A percentile compares a stretch with the other conserved stretches of the same genome.
Evolutionary conservation across 2,888 invertebrate genomes (phyloP).

Genomic region (Galerucella nymphaeae): DNA sequence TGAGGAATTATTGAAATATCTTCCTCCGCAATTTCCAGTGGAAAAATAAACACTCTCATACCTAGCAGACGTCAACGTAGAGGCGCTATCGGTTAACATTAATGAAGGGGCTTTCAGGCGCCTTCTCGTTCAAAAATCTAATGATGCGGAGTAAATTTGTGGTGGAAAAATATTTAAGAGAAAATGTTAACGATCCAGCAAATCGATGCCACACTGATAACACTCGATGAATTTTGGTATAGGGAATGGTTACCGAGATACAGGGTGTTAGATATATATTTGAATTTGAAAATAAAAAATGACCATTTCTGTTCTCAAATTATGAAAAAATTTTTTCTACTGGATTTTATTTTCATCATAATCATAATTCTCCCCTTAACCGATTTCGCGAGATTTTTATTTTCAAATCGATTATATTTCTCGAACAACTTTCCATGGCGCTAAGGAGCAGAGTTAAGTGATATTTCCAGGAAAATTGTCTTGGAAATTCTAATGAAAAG

Average conservation of each 20-base stretch:
- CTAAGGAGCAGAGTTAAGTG: slow-evolving; percentile 5
- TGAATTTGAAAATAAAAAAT: no score
- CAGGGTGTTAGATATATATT: no score
- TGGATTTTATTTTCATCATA: no score
- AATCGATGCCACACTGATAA: no score
- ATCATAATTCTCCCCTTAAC: neutral
- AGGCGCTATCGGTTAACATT: slow-evolving; percentile 8
- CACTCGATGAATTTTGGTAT: no score
- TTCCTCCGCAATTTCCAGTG: no score
- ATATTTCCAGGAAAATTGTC: neutral
- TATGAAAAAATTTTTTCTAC: no score
- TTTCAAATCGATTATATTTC: neutral
- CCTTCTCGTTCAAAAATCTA: neutral
- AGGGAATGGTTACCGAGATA: no score
- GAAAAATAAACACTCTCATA: neutral
- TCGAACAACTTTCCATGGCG: neutral
- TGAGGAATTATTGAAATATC: no score
- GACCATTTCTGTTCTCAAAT: no score
- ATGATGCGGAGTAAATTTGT: neutral
- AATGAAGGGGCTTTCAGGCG: neutral
- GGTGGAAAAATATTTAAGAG: neutral
- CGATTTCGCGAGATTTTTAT: neutral
- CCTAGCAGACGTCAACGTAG: neutral
- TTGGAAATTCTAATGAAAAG: slow-evolving; percentile 8
- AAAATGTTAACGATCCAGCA: neutral